Evolutionary conservation across 2,888 invertebrate species (phyloP).

Genomic region (Spodoptera littoralis): DNA sequence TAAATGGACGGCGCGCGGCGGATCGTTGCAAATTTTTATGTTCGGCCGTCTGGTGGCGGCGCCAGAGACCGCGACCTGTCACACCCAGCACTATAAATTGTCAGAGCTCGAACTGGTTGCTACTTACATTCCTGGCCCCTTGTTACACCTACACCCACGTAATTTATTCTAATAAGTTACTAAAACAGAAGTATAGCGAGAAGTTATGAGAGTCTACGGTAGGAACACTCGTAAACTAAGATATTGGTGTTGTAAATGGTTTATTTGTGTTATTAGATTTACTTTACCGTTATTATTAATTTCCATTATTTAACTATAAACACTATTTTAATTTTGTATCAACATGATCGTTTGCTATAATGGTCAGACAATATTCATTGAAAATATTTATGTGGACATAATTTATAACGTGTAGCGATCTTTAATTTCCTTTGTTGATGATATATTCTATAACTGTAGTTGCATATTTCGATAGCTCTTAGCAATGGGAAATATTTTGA

Average conservation of each 20-base stretch:
- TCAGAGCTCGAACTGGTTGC: conserved; percentile 40
- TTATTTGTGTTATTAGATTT: conserved; percentile 11
- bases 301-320: conserved; percentile 16
- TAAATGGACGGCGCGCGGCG: conserved; percentile 53
- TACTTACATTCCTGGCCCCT: conserved; percentile 48
- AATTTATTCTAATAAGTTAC: conserved; percentile 43
- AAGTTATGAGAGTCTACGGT: conserved; percentile 30
- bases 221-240: conserved; percentile 17
- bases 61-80: conserved; percentile 53
- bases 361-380: neutral
- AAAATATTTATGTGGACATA: conserved; percentile 2
- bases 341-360: conserved; percentile 15
- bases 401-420: conserved; percentile 1
- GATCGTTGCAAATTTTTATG: conserved; percentile 48
- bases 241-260: conserved; percentile 12
- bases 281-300: conserved; percentile 17
- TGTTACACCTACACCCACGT: conserved; percentile 51
- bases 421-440: too few species aligned
- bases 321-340: conserved; percentile 8
- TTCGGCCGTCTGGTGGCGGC: conserved; percentile 46
- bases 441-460: neutral
- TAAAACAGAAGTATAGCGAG: conserved; percentile 41
- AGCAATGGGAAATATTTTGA: conserved; percentile 26
- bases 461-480: neutral
- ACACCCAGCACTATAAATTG: conserved; percentile 45